Evolutionary conservation across 2,888 invertebrate species (phyloP), one percentile per base, ranked within the genome.

Genomic region (Agrochola lota): DNA sequence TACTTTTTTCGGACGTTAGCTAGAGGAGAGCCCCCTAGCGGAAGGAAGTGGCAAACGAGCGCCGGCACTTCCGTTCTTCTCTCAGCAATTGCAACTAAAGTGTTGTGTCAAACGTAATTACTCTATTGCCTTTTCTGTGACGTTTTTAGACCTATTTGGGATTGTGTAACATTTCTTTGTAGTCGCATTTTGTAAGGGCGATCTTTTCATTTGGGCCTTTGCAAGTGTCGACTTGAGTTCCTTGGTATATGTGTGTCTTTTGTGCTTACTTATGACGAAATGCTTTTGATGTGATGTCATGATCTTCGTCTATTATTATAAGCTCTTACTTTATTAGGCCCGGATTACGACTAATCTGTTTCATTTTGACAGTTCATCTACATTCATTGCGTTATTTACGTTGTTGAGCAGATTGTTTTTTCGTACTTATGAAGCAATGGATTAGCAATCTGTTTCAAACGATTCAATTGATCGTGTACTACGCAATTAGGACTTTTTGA

Each of bases 51-150:
- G 90, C 87, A 88, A 91, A 91, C 90, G 92, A 92, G 87, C 87
- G 80, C 57, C 85, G 84, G 87, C 88, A 81, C 87, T 89, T 91
- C 92, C 92, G 91, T 63, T 89, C 87, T 89, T 91, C 90, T 91
- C 91, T 90, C 88, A 88, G 84, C 83, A 88, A 92, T 91, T 90
- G 90, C 90, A 89, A 88, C 91, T 88, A 89, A 89, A 90, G 86
- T 90, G 91, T 89, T 91, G 91, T 91, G 90, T 91, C 88, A 90
- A 91, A 91, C 85, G 91, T 90, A 91, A 91, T 91, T 91, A 91
- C 90, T 87, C 76, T 88, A 88, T 88, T 88, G 88, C 87, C 88
- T 75, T 84, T 81, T 81, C 83, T 79, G 78, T 77, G 81, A 74
- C 75, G 83, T 77, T 80, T 78, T 86, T 67, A 67, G 78, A 78